Evolutionary conservation across 2,888 invertebrate genomes (phyloP).

Genomic region (Nomada fucata): DNA sequence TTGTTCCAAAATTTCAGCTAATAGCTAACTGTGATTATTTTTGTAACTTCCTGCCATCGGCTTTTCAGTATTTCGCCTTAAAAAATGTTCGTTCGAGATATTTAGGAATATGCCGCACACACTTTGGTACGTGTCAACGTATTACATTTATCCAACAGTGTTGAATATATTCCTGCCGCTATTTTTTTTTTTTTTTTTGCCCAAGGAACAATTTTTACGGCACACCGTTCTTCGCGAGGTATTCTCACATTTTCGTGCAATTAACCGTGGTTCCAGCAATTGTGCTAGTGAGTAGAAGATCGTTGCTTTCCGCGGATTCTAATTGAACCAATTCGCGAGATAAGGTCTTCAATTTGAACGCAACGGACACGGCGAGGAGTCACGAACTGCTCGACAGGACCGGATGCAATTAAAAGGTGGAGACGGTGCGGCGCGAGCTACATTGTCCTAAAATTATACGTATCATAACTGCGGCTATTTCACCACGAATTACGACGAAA

Average conservation of each 20-base stretch:
- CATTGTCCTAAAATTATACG: constrained; percentile 36
- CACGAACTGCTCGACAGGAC: constrained; percentile 68
- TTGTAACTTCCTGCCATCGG: too few species aligned
- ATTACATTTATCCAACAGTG: too few species aligned
- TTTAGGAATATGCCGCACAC: too few species aligned
- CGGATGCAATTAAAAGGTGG: constrained; percentile 54
- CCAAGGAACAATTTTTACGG: neutral
- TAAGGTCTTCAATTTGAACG: constrained; percentile 77
- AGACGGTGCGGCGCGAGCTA: constrained; percentile 6
- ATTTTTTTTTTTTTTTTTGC: too few species aligned
- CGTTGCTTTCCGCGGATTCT: constrained; percentile 71
- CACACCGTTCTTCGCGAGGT: neutral
- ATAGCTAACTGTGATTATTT: too few species aligned
- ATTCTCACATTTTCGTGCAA: constrained; percentile 63
- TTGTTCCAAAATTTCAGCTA: too few species aligned
- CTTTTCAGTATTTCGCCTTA: too few species aligned
- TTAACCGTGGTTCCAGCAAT: constrained; percentile 74
- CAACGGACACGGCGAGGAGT: constrained; percentile 73
- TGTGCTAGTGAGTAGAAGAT: constrained; percentile 70
- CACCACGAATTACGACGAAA: constrained; percentile 25
- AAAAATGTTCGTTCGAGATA: too few species aligned
- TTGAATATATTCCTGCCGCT: too few species aligned
- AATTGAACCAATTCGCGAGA: constrained; percentile 74
- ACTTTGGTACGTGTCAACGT: too few species aligned
- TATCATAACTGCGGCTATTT: constrained; percentile 40